Percentiles rank a stretch among this genome's conserved stretches.
Conservation (phyloP, 2,113 vertebrate species). For the Aleadryas rufinucha region DNA sequence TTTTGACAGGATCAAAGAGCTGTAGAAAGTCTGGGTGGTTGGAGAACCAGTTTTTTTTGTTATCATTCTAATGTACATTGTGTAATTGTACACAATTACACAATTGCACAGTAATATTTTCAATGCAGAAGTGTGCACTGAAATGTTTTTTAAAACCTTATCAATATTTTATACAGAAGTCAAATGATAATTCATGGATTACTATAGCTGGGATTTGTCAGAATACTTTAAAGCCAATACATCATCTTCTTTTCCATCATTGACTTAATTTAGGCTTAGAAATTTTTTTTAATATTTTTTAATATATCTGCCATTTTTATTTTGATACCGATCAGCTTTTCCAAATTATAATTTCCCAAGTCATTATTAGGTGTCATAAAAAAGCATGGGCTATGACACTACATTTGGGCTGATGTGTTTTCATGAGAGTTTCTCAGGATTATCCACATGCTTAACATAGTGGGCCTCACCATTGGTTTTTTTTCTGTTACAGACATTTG, state of each 20-base stretch:
- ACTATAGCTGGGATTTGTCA: neutral
- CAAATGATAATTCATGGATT: neutral
- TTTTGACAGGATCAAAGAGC: neutral
- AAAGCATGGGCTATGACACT: neutral
- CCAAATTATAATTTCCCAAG: neutral
- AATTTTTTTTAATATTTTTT: neutral
- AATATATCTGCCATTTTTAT: neutral
- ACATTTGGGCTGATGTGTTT: neutral
- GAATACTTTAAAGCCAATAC: neutral
- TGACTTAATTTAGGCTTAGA: neutral
- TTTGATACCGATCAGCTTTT: neutral
- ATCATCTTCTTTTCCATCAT: neutral
- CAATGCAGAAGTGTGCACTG: neutral
- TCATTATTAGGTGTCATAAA: neutral
- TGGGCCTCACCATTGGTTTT: neutral
- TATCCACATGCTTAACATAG: neutral
- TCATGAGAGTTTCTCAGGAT: neutral
- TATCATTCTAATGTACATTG: neutral
- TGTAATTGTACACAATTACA: too few species aligned
- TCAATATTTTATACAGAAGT: neutral
- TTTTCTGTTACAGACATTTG: slow-evolving; percentile 74
- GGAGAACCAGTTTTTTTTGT: neutral
- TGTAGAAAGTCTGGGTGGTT: neutral
- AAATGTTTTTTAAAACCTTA: neutral
- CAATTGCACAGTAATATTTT: neutral